Evolutionary conservation across 1,140 invertebrate species (phyloP).

Genomic region (Mya arenaria): DNA sequence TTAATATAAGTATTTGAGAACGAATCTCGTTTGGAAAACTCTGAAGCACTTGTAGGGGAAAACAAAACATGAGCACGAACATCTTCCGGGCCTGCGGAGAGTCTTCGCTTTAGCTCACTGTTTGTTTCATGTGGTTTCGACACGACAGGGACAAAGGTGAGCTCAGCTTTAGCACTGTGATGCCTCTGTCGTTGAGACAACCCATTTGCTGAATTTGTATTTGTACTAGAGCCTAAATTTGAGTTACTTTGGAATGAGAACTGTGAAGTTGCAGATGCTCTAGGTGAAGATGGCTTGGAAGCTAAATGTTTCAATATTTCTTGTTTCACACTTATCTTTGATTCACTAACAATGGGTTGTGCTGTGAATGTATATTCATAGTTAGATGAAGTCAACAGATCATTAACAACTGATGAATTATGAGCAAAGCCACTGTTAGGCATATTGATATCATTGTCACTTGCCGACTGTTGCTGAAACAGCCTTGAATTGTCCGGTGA

Average conservation of each 20-base stretch:
- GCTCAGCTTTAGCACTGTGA: conserved; percentile 42
- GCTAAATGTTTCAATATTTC: conserved; percentile 50
- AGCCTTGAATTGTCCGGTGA: not conserved
- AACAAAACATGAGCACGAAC: conserved; percentile 10
- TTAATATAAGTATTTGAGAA: conserved; percentile 8
- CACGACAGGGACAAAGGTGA: not conserved
- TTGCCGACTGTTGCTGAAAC: not conserved
- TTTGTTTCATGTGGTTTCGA: conserved; percentile 5
- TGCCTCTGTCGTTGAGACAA: conserved; percentile 11
- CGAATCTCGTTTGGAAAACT: conserved; percentile 9
- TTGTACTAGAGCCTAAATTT: conserved; percentile 17
- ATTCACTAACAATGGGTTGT: not conserved
- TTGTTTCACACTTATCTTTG: conserved; percentile 44
- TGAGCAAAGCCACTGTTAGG: conserved; percentile 45
- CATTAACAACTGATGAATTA: conserved; percentile 33
- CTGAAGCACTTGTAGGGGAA: not conserved
- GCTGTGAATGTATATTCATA: not conserved
- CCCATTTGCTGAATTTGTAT: conserved; percentile 6
- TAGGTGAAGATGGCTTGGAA: conserved; percentile 45
- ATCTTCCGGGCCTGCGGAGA: conserved; percentile 69
- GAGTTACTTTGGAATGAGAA: conserved; percentile 52
- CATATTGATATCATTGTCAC: not conserved
- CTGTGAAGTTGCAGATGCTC: conserved; percentile 41
- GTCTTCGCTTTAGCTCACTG: conserved; percentile 70
- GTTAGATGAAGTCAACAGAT: conserved; percentile 3